A percentile compares a stretch with the other conserved stretches of the same genome.
phyloP scores from a whole-genome alignment of 2,113 vertebrate genomes.

The Conger conger region DNA sequence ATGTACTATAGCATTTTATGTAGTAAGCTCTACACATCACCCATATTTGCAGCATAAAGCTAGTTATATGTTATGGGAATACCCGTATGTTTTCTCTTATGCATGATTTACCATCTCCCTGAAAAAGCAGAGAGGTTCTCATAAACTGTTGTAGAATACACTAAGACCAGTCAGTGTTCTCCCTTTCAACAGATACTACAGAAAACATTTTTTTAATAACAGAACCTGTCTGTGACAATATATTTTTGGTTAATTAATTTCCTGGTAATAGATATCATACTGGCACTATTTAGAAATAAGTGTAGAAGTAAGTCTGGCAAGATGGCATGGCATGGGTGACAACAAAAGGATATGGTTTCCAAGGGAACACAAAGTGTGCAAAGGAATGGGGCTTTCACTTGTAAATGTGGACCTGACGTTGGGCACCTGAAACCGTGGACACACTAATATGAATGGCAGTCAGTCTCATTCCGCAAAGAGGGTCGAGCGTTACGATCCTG shows the following conservation, averaged over 20 bases:
- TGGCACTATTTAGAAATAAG: no score
- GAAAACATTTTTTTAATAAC: not conserved
- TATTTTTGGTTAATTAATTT: no score
- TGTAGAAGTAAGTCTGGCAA: not conserved
- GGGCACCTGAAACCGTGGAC: not conserved
- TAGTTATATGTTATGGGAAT: not conserved
- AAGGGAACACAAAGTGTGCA: not conserved
- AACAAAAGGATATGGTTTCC: not conserved
- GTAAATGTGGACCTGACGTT: not conserved
- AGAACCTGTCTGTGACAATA: no score
- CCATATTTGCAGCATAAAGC: not conserved
- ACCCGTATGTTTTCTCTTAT: not conserved
- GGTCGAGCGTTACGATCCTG: not conserved
- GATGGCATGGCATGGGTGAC: not conserved
- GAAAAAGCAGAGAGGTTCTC: not conserved
- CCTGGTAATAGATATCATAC: no score
- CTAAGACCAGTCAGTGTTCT: not conserved
- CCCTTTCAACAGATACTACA: no score
- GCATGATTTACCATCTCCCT: not conserved
- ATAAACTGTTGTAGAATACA: not conserved
- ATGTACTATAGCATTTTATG: not conserved
- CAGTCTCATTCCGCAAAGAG: not conserved
- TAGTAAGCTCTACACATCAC: not conserved
- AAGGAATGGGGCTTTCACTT: conserved; percentile 1
- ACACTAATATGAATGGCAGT: not conserved